Conservation (phyloP, 2,113 vertebrate species). For the Nycticorax nycticorax region DNA sequence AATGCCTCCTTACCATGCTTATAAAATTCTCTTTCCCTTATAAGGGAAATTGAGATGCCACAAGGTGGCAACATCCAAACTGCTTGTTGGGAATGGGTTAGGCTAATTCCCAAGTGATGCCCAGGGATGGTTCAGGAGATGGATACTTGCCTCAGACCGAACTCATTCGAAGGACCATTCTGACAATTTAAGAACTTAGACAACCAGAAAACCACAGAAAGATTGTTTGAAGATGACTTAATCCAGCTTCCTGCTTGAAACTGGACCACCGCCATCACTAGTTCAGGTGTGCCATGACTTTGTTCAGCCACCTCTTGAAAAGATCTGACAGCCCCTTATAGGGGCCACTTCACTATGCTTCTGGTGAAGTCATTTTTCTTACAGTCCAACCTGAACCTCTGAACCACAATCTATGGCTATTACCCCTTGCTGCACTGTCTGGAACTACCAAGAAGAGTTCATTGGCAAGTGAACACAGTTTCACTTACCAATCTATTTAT, state of each 20-base stretch:
- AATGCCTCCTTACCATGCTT: background rate
- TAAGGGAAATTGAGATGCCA: no score
- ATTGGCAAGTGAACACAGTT: background rate
- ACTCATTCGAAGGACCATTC: background rate
- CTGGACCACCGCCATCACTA: background rate
- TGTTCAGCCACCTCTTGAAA: rapidly evolving
- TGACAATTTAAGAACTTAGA: background rate
- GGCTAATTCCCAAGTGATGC: background rate
- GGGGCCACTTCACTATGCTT: background rate
- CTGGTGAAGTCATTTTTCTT: background rate
- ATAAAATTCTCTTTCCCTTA: background rate
- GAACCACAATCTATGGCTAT: background rate
- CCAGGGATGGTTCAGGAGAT: background rate
- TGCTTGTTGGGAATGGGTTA: background rate
- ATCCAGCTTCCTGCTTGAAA: background rate
- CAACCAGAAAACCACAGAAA: background rate
- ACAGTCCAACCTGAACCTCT: background rate
- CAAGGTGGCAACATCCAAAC: background rate
- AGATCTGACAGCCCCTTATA: background rate
- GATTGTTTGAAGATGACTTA: background rate
- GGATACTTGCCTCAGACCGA: background rate
- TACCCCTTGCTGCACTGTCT: background rate
- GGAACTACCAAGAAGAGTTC: background rate
- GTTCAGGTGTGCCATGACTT: background rate
- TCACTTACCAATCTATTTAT: background rate